phyloP scores from a whole-genome alignment of 2,113 vertebrate species.

The Chloropsis hardwickii region DNA sequence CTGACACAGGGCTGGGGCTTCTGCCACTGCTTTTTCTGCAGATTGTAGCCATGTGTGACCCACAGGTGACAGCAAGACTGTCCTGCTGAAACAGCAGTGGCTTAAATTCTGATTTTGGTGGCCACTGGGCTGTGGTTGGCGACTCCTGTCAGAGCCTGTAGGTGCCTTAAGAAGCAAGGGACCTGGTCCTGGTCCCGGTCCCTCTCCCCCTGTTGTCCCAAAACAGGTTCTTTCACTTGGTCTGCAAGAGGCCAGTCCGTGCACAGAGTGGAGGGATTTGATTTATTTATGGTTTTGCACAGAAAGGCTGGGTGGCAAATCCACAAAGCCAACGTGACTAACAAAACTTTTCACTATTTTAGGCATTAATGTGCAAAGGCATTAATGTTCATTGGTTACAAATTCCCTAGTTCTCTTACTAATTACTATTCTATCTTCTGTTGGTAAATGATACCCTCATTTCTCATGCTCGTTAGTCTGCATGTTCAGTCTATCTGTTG shows the following conservation, averaged over 20 bases:
- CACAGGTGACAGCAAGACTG: not conserved
- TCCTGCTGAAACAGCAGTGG: not conserved
- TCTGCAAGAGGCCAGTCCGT: not conserved
- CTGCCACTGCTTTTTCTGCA: not conserved
- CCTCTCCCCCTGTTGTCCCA: not conserved
- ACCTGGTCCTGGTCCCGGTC: not conserved
- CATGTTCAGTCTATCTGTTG: not conserved
- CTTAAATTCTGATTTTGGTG: accelerated
- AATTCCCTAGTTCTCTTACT: not conserved
- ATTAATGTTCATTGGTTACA: not conserved
- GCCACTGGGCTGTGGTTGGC: not conserved
- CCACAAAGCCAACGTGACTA: not conserved
- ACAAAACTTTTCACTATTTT: not conserved
- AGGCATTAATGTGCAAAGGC: not conserved
- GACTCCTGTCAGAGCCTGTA: not conserved
- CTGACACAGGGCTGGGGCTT: not conserved
- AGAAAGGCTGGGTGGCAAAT: not conserved
- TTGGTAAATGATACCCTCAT: not conserved
- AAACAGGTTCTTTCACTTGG: not conserved
- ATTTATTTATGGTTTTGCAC: not conserved
- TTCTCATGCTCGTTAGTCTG: not conserved
- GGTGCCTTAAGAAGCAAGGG: not conserved
- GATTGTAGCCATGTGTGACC: accelerated
- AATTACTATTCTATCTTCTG: not conserved
- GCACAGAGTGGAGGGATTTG: not conserved